Base-by-base conservation (phyloP, 1,140 invertebrate genomes). In the Nymphalis io region DNA sequence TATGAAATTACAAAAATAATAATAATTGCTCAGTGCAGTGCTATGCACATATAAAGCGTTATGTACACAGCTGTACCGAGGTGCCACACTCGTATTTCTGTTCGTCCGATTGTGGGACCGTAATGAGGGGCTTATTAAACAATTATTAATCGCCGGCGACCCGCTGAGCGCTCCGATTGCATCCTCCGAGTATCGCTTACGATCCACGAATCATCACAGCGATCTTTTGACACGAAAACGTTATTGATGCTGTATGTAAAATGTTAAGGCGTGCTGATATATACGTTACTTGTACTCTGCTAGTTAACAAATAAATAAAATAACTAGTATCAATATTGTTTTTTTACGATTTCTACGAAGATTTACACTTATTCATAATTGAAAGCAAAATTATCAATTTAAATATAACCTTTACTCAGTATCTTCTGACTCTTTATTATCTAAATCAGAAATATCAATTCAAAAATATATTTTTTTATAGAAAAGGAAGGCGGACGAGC, bases 121-220 rank as follows among this genome's bases (percentile, higher is more conserved):
- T 76, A 74, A 79, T 71, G 74, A 76, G 69, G 38, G 53, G 16
- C 71, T 75, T 70, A 80, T 80, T 78, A 76, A 76, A 74, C 77
- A 79, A 79, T 76, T 76, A 79, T 74, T 69, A 74, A 74, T 70
- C 39, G 73, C 61, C 46, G 72, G 55, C 68, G 72, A 66, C 75
- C 78, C 78, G 78, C 76, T 78, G 78, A 20, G 78, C 55, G 27
- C 67, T 71, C 59, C 78, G 70, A 78, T 78, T 80, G 72, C 76
- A 70, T 70, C 67, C 57, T 59, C 71, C 67, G 68, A 72, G 65
- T 75, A 75, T 70, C 69, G 67, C 55, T 71, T 67, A 72, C 33
- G 33, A 51, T 60, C 53, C 33, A 46, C 27, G 40, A 66, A 23
- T 66, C 64, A 66, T 42, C 55, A 33, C 23, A 27, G 23, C 48